Percentiles rank a stretch among this genome's conserved stretches.
Conservation (phyloP, 1,140 invertebrate species). For the Leptonema lineaticorne region DNA sequence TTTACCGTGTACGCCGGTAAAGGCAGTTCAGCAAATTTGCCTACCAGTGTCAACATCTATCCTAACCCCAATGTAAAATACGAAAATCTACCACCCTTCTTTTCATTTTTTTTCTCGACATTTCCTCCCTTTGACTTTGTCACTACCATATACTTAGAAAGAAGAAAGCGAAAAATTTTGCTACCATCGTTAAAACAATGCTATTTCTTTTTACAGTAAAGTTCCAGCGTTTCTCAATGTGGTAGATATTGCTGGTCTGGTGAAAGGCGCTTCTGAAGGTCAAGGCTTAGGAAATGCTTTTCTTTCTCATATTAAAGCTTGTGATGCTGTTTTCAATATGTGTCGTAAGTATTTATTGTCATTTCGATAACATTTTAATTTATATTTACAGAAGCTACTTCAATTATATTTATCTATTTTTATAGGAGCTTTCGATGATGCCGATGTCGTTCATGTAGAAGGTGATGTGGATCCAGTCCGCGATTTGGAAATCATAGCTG, state of each 20-base stretch:
- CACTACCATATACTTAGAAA: not conserved
- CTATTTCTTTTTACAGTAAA: constrained; percentile 66
- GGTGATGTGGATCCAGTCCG: constrained; percentile 96
- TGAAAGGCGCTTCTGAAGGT: constrained; percentile 96
- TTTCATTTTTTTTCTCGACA: not conserved
- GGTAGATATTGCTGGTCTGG: constrained; percentile 97
- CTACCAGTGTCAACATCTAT: constrained; percentile 28
- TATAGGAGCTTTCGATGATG: constrained; percentile 95
- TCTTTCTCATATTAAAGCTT: constrained; percentile 96
- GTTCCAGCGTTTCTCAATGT: constrained; percentile 97
- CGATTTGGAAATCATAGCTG: constrained; percentile 95
- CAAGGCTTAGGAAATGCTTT: constrained; percentile 99
- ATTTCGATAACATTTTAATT: not conserved
- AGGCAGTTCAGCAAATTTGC: constrained; percentile 25
- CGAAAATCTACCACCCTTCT: not conserved
- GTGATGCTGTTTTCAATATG: constrained; percentile 98
- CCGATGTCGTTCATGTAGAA: constrained; percentile 97
- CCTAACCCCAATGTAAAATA: too few species aligned
- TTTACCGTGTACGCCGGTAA: constrained; percentile 28
- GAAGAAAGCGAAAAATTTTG: not conserved
- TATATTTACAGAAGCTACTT: not conserved
- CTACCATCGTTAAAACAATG: not conserved
- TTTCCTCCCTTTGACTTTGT: not conserved
- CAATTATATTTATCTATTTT: not conserved
- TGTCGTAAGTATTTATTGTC: constrained; percentile 74